Evolutionary conservation across 2,797 vertebrate genomes (phyloP), one percentile per base, ranked within the genome.

Genomic region (Esox lucius): DNA sequence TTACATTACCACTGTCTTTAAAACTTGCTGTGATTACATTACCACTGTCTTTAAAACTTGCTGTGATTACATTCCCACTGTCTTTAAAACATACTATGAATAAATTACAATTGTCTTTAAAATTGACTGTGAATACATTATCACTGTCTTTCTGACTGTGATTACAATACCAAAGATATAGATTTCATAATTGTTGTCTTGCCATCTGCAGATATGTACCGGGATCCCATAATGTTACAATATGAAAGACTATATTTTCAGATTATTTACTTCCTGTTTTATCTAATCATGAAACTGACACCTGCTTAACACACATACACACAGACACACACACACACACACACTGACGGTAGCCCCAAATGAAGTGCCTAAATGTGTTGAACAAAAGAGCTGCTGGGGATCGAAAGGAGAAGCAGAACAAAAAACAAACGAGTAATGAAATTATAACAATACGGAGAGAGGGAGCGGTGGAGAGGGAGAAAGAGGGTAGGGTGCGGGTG

Each of bases 341-440:
- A 69, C 71, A 74, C 71, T 49, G 86, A 78, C 80, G 86, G 90
- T 85, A 85, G 90, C 91, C 91, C 87, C 88, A 83, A 88, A 92
- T 92, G 87, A 93, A 93, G 92, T 92, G 90, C 80, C 91, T 91
- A 92, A 93, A 93, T 93, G 88, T 87, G 85, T 84, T 51, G 87
- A 93, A 94, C 90, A 88, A 95, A 93, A 95, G 93, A 91, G 70
- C 92, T 91, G 93, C 91, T 92, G 90, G 93, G 94, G 94, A 97
- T 95, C 95, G 94, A 97, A 95, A 95, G 91, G 94, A 94, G 94
- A 94, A 93, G 91, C 85, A 87, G 92, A 86, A 96, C 95, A 96
- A 96, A 97, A 95, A 95, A 96, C 90, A 96, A 94, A 94, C 92
- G 93, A 95, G 95, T 96, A 97, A 96, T 97, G 96, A 96, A 95